Base-by-base conservation (phyloP, 1,140 invertebrate genomes). In the Periplaneta americana region DNA sequence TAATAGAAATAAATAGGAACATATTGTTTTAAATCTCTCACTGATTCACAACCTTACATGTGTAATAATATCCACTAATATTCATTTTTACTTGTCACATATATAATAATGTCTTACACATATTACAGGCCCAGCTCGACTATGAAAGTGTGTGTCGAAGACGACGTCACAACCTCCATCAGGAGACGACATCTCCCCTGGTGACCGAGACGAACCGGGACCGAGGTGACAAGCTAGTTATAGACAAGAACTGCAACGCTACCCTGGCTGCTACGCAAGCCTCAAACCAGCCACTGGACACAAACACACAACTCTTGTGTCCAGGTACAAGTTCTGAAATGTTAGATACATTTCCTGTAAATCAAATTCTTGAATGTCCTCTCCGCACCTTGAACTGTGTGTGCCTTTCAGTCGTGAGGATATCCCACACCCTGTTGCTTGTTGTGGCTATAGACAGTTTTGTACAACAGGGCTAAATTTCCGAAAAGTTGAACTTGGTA, bases 161-260 rank as follows among this genome's bases (percentile, higher is more conserved):
- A 83, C 85, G 86, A 37, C 82, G 88, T 81, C 85, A 87, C 80
- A 84, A 86, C 48, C 82, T 82, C 32, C 84, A 85, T 82, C 85
- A 74, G 85, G 86, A 80, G 85, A 86, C 57, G 86, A 88, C 84
- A 86, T 86, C 82, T 85, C 87, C n/a, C 83, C 85, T 83, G 85
- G 86, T 81, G 85, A 81, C 83, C 28, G 83, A 84, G 22, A 79
- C 80, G 18, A 79, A 75, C 28, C 34, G 77, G 17, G 82, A 84
- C 75, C 79, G 80, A 85, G 48, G n/a, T 28, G 87, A 83, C 86
- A 88, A 78, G 83, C 87, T 83, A 87, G 88, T 89, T 57, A 87
- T 90, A 66, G 93, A 95, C 86, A 93, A 92, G 85, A 95, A 95
- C 87, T 94, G 93, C 85, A 95, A 95, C 88, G 93, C 93, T 17